Evolutionary conservation across 2,113 vertebrate species (phyloP), one percentile per base, ranked within the genome.

Genomic region (Alaudala cheleensis): DNA sequence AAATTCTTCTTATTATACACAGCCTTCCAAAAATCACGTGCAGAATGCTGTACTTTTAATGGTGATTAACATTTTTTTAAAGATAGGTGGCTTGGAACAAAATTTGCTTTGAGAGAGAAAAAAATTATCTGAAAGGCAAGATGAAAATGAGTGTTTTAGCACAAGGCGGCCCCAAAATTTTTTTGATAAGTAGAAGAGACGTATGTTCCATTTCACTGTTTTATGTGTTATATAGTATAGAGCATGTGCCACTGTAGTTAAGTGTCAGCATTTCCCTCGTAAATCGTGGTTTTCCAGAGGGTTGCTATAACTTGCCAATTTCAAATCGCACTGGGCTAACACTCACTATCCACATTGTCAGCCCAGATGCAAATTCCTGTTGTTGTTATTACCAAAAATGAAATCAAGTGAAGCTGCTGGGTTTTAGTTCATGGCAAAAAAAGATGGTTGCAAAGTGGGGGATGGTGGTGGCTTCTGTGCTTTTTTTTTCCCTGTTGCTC

Each of bases 351-450:
- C 88, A 83, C 94, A 86, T 29, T 96, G 92, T 94, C 77, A 49
- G 90, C 85, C 92, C 95, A 95, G 83, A 93, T 97, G 96, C 90
- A 95, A 95, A 97, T 93, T 97, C 92, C 92, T 90, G 65, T 92
- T 90, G 91, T 89, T 95, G 81, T 95, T 95, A 92, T 95, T 93
- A 96, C 96, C 95, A 96, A 95, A 95, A 97, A 95, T 92, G 94
- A 97, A 96, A 97, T 93, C 93, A 93, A 96, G 92, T 86, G 97
- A 95, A 92, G 82, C 91, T 97, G 49, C 91, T 96, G 88, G 47
- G 22, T 95, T 97, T 95, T 73, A 47, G 62, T 94, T 95, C 79
- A 77, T n/a, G 57, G 81, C 77, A 84, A 88, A 79, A 70, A 31
- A 67, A 28, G 81, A 58, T 60, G 74, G 56, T 34, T 80, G 74